A percentile compares a stretch with the other conserved stretches of the same genome.
Evolutionary conservation across 2,888 invertebrate species (phyloP).

Genomic region (Cynaeus angustus): DNA sequence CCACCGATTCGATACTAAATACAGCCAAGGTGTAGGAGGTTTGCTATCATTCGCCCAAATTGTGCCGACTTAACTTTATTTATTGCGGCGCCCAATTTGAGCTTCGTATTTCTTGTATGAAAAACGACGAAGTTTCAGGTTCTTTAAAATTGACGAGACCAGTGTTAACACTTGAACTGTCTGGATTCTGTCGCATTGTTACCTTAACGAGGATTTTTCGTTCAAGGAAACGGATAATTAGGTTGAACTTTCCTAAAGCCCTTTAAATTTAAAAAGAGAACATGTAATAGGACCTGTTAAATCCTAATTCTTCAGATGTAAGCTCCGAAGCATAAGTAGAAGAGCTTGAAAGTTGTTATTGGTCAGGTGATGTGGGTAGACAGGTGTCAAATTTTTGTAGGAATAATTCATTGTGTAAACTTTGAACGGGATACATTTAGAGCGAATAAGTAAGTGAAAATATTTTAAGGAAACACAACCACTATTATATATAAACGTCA

Average conservation of each 20-base stretch:
- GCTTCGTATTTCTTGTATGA: slow-evolving; percentile 10
- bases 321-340: slow-evolving; percentile 6
- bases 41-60: slow-evolving; percentile 39
- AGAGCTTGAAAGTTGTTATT: background rate
- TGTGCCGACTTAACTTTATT: slow-evolving; percentile 46
- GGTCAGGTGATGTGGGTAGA: slow-evolving; percentile 24
- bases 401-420: slow-evolving; percentile 14
- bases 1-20: slow-evolving; percentile 59
- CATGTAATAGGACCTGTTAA: slow-evolving; percentile 32
- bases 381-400: slow-evolving; percentile 29
- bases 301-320: slow-evolving; percentile 14
- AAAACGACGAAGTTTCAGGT: slow-evolving; percentile 25
- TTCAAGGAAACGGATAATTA: slow-evolving; percentile 57
- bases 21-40: slow-evolving; percentile 43
- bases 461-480: too few species aligned
- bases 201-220: slow-evolving; percentile 54
- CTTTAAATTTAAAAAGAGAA: slow-evolving; percentile 22
- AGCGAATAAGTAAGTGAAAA: background rate
- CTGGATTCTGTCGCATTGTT: slow-evolving; percentile 56
- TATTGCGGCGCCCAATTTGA: slow-evolving; percentile 27
- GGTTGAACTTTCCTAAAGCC: slow-evolving; percentile 51
- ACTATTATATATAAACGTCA: too few species aligned
- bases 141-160: slow-evolving; percentile 51
- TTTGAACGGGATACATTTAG: background rate
- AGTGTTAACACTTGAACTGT: slow-evolving; percentile 56